These are phyloP conservation scores for Corythoichthys haematopterus DNA, from an alignment of 2,113 vertebrate species.

Conservation along the genomic window DNA sequence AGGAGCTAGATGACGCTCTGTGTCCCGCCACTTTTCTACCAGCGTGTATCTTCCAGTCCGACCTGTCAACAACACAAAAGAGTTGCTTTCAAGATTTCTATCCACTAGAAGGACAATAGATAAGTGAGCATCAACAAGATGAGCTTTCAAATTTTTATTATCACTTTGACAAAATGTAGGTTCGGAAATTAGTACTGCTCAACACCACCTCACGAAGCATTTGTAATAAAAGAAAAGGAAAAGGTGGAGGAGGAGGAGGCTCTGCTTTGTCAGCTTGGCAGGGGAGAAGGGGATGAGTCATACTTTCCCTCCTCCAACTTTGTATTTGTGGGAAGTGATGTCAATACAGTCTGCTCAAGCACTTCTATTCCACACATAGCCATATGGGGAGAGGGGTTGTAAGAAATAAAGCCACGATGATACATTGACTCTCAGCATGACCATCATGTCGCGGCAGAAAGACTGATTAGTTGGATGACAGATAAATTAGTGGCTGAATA, in stretches of 20 bases:
- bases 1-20: slow-evolving; percentile 87
- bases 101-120: neutral
- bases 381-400: slow-evolving; percentile 36
- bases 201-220: slow-evolving; percentile 26
- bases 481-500: neutral
- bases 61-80: slow-evolving; percentile 64
- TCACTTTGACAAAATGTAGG: slow-evolving; percentile 4
- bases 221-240: slow-evolving; percentile 14
- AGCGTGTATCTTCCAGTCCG: slow-evolving; percentile 93
- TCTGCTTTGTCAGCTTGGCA: slow-evolving; percentile 60
- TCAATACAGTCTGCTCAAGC: slow-evolving; percentile 61
- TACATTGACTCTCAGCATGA: slow-evolving; percentile 31
- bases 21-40: slow-evolving; percentile 95
- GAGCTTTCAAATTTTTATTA: neutral
- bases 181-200: slow-evolving; percentile 9
- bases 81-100: neutral
- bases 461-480: neutral
- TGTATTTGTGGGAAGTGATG: slow-evolving; percentile 63
- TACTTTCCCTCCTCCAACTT: slow-evolving; percentile 71
- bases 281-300: slow-evolving; percentile 65
- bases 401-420: slow-evolving; percentile 38
- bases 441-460: slow-evolving; percentile 12
- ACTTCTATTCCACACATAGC: slow-evolving; percentile 44
- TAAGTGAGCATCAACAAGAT: neutral
- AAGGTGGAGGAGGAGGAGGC: slow-evolving; percentile 40